Evolutionary conservation across 2,888 invertebrate genomes (phyloP), one percentile per base, ranked within the genome.

Genomic region (Ormyrus nitidulus): DNA sequence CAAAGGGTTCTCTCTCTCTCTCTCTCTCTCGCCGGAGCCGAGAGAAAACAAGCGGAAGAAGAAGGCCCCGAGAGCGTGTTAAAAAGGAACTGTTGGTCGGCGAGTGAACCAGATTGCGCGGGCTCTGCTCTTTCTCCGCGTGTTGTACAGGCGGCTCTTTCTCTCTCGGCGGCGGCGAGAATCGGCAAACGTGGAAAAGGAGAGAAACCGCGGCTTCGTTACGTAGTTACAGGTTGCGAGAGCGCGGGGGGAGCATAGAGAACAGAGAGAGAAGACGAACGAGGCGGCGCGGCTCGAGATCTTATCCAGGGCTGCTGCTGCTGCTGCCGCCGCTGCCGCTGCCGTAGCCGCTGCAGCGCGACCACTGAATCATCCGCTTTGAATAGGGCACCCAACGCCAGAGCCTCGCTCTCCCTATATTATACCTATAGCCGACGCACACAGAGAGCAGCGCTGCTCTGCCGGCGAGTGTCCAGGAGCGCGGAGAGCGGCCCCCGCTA

Each of bases 311-410:
- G 69, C 61, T 69, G 77, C 80, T 68, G 69, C 62, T 64, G 83
- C 46, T 34, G 70, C 58, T 56, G 86, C 86, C 84, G 87, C 88
- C 87, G 86, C 88, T 86, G 76, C 34, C 88, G 88, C 89, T 90
- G 90, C 90, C 90, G 90, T 90, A 90, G 90, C 87, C 87, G 85
- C 89, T 85, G 87, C 89, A 88, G 87, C 88, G 87, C 88, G 87
- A 86, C 88, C 88, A 88, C 89, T 90, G 90, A 90, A 90, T 90
- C 90, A 90, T 90, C 87, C 87, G 85, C 89, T 89, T 89, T 89
- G 90, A 90, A 90, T 90, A 89, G 89, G 87, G 85, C 85, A 85
- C 84, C 86, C 85, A 85, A 44, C 10, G 49, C 74, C 9, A 46
- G 44, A 19, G 49, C 49, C 58, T 19, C 44, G 56, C 69, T 87